Base-by-base conservation (phyloP, 2,888 invertebrate species). In the Listrodromus nycthemerus region DNA sequence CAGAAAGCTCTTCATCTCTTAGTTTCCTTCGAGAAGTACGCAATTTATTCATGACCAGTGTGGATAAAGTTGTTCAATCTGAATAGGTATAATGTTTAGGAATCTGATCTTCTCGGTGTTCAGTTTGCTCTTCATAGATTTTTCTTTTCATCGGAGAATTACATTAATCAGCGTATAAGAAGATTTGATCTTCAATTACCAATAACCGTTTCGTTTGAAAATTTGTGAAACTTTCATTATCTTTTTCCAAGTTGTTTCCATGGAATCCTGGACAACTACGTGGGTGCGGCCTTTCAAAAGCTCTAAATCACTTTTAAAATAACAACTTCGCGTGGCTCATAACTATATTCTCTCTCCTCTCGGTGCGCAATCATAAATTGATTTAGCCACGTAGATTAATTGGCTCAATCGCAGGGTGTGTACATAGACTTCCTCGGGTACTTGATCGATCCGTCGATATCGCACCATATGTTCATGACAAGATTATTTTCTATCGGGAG, bases 391-490 rank as follows among this genome's bases (percentile, higher is more conserved):
- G 37, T 65, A 33, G 37, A 65, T 65, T 33, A 65, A 65, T 65
- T 65, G 33, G 65, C 19, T 37, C 37, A 65, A 65, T 65, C 65
- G 10, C 37, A 37, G 19, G 37, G 33, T 21, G 33, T 65, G 13
- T 45, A 65, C 33, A 19, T 10, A 48, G 58, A 61, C 21, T 37
- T 45, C 55, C 21, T 27, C 50, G 45, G 7, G 24, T 30, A 41
- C 48, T 41, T 69, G 21, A 52, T 76, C 52, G 76, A 45, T 45
- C 10, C 41, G 19, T 70, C 70, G 52, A 75, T 65, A 75, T 76
- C 76, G 70, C 55, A 48, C 67, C 41, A 52, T 63, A 52, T 75
- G 65, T 65, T 19, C 61, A 13, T 58, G 33, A 24, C 48, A 24
- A 61, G 67, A 65, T 61, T 58, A 33, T 70, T 50, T 61, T 52